Evolutionary conservation across 2,113 vertebrate genomes (phyloP), one percentile per base, ranked within the genome.

Genomic region (Dasyprocta punctata): DNA sequence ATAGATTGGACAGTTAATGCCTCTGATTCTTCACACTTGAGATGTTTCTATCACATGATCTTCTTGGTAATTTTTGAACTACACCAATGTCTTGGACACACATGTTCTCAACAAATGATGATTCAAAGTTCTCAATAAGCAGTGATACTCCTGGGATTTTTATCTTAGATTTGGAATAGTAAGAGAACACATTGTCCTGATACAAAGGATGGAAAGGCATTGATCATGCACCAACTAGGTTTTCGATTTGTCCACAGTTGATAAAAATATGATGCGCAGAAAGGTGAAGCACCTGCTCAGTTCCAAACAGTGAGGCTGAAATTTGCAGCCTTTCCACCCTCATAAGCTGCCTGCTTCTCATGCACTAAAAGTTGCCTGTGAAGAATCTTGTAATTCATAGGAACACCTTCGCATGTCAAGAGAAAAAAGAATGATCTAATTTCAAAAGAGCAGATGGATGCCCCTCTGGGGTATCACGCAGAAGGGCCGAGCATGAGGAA

Each of bases 401-500:
- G 28, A 86, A 80, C 71, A 65, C 52, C 95, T 65, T 60, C 36
- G 28, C 41, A 30, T 81, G 11, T 38, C 56, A 36, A 19, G 41
- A 11, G 36, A 61, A 78, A 69, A 78, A 24, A 73, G 49, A 84
- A 41, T 92, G 22, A 5, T 56, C 12, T 84, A 7, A 86, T 75
- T 95, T 97, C 19, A 60, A 92, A 92, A 93, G 52, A 77, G 52
- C 47, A 91, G 33, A 82, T n/a, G 11, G 54, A 94, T 94, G 33
- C 11, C 4, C n/a, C 38, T 90, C 47, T 63, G 58, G 44, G 61
- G 24, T 83, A 82, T 44, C 44, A 49, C 30, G 12, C 63, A 19
- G 20, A 86, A 85, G 22, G 16, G 28, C 56, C 86, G 49, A 96
- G 5, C 73, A 20, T 22, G 11, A 54, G 3, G 36, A 38, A 86